Percentiles rank a stretch among this genome's conserved stretches.
Evolutionary conservation across 2,888 invertebrate genomes (phyloP).

Genomic region (Drosophila infuscata): DNA sequence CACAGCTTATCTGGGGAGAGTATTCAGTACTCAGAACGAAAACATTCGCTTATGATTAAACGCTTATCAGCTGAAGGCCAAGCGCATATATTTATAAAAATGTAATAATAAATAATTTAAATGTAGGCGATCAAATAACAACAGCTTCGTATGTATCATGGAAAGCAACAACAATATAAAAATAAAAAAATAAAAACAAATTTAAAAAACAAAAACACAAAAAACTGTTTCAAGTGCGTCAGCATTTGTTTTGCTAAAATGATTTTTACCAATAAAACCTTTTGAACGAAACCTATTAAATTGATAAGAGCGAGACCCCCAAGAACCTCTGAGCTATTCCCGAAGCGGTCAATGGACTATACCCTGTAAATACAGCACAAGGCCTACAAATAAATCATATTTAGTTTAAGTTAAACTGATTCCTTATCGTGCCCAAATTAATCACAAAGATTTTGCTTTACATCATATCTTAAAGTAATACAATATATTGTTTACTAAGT

Average conservation of each 20-base stretch:
- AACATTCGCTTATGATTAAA: slow-evolving; percentile 11
- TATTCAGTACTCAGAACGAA: neutral
- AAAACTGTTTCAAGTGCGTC: slow-evolving; percentile 55
- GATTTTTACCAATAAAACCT: slow-evolving; percentile 48
- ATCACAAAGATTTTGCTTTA: too few relatives aligned
- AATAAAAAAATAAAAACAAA: neutral
- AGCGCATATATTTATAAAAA: slow-evolving; percentile 3
- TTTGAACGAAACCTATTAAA: slow-evolving; percentile 36
- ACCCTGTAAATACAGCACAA: neutral
- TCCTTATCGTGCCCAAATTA: too few relatives aligned
- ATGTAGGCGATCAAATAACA: slow-evolving; percentile 49
- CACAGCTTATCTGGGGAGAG: neutral
- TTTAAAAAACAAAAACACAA: neutral
- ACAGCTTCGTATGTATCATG: slow-evolving; percentile 26
- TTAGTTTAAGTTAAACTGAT: too few relatives aligned
- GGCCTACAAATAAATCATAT: too few relatives aligned
- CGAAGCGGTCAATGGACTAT: neutral
- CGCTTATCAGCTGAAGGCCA: slow-evolving; percentile 48
- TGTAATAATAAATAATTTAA: slow-evolving; percentile 57
- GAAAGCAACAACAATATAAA: slow-evolving; percentile 15
- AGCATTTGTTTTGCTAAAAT: slow-evolving; percentile 37
- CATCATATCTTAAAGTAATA: neutral
- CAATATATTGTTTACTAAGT: neutral
- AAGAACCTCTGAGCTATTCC: neutral
- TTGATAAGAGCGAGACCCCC: slow-evolving; percentile 29